Evolutionary conservation across 2,797 vertebrate genomes (phyloP), one percentile per base, ranked within the genome.

Genomic region (Taenioides sp.): DNA sequence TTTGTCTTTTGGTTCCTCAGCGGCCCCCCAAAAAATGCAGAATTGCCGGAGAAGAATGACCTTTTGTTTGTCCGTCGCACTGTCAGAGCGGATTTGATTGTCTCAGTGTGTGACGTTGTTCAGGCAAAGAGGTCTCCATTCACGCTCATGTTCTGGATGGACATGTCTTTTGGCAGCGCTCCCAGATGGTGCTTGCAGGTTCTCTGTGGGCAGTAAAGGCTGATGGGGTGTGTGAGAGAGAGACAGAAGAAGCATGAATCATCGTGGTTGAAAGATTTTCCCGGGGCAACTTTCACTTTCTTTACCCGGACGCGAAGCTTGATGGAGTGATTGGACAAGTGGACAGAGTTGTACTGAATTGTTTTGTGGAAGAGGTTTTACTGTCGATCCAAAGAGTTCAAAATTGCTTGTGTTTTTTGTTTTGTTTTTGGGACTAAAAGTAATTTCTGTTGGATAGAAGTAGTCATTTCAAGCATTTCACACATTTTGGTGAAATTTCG

Each of bases 31-130:
- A 88, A 84, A 90, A 87, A 72, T 71, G 81, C 77, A 76, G 86
- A 75, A 86, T 87, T 89, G 86, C 70, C 50, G 67, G 80, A 78
- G 80, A 86, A 91, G 83, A 90, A 89, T 88, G 85, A 67, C 52
- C 74, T 80, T 91, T 90, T 92, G 91, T 91, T 79, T 78, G 70
- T 80, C 83, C 77, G 84, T 65, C 89, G 88, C 83, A 85, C 87
- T 90, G 88, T 87, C 88, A 86, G 87, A 74, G 86, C 87, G 81
- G 83, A 90, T 90, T 90, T 87, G 90, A 89, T 90, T 91, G 87
- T 90, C 88, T 89, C 86, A 67, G 87, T 80, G 22, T 86, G 84
- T 82, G 74, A 74, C 83, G 34, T 47, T 61, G 85, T 80, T 75
- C 71, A 59, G 87, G 80, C 67, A 47, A 47, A 47, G 14, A 47